These are phyloP conservation scores for Prorops nasuta DNA, from an alignment of 1,140 invertebrate species.

Conservation along the genomic window DNA sequence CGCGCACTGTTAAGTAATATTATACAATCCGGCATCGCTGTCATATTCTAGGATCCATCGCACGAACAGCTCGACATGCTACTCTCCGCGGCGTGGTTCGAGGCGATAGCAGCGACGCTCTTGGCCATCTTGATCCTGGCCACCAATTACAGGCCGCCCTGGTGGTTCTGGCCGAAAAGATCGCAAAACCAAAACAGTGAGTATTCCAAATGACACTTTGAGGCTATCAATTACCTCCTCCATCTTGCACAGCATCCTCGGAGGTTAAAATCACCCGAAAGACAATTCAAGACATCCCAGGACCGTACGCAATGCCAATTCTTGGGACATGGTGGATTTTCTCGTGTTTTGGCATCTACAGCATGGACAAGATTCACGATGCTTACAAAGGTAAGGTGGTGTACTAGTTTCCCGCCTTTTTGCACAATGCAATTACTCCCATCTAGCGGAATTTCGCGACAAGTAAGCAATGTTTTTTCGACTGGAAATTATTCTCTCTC, in stretches of 20 bases:
- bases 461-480: too few species aligned
- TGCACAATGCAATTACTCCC: slow-evolving; percentile 6
- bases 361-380: slow-evolving; percentile 74
- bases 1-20: too few species aligned
- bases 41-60: neutral
- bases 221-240: too few species aligned
- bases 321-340: slow-evolving; percentile 83
- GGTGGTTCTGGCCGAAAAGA: slow-evolving; percentile 43
- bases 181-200: neutral
- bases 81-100: slow-evolving; percentile 42
- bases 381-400: slow-evolving; percentile 69
- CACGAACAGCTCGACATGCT: slow-evolving; percentile 36
- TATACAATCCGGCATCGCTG: neutral
- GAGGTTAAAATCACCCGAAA: slow-evolving; percentile 22
- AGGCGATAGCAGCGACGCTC: slow-evolving; percentile 37
- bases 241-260: too few species aligned
- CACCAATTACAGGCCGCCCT: slow-evolving; percentile 42
- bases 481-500: slow-evolving; percentile 14
- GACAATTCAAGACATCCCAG: slow-evolving; percentile 61
- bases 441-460: slow-evolving; percentile 10
- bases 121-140: slow-evolving; percentile 39
- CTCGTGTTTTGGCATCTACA: slow-evolving; percentile 65
- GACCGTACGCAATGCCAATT: slow-evolving; percentile 71
- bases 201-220: too few species aligned
- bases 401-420: slow-evolving; percentile 21